Evolutionary conservation across 2,113 vertebrate genomes (phyloP), one percentile per base, ranked within the genome.

Genomic region (Boulengeromyrus knoepffleri): DNA sequence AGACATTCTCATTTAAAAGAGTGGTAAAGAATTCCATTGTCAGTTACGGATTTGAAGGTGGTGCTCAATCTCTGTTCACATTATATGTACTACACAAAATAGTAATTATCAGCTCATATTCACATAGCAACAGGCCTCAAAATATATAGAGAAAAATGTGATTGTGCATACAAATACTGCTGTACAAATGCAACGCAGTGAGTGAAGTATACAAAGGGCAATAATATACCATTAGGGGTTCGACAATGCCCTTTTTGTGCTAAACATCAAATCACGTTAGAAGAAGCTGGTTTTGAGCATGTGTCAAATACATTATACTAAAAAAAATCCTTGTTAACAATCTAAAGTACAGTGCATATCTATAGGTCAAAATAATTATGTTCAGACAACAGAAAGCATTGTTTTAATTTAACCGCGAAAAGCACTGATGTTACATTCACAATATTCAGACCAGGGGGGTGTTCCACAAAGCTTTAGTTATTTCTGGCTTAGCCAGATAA

Each of bases 81-180:
- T 88, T 70, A 47, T n/a, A 53, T 21, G 13, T 83, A 80, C 31
- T 24, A 46, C 31, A 90, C 19, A 56, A 53, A 88, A 88, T 88
- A 42, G 2, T 45, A 19, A 90, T 21, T 42, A 53, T 31, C 86
- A 49, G 46, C 8, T 24, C 47, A 50, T 21, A 56, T 90, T 39
- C 46, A 45, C 85, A n/a, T 77, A 42, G 70, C 49, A 89, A 90
- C 50, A 88, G 36, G 47, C 21, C 86, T 83, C 49, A 53, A 45
- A 70, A 70, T 70, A 15, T 27, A 88, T 53, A 88, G 36, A 56
- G 56, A 86, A 86, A 77, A 80, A 83, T 50, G n/a, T 88, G 66
- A 90, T 74, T 88, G 66, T 87, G 77, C 66, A 90, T 46, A 90
- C 74, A 89, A 84, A 42, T 86, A 88, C 46, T 70, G 21, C 58